Conservation (phyloP, 1,140 invertebrate genomes). For the Rhizoglyphus robini region DNA sequence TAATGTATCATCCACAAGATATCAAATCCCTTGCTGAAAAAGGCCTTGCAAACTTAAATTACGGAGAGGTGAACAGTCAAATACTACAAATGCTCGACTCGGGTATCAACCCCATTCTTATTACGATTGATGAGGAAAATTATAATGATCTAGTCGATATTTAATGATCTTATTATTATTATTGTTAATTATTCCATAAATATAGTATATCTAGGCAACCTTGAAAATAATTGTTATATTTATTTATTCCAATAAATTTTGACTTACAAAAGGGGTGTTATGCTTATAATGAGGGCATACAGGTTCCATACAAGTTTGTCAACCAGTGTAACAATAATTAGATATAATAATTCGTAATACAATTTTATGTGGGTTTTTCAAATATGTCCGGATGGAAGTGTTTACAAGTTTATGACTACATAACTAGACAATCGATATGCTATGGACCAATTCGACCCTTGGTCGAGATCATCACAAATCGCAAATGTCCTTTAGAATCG, state of each 20-base stretch:
- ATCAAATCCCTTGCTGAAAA: background rate
- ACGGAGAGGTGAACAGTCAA: background rate
- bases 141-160: constrained; percentile 1
- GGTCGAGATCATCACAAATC: too few species aligned
- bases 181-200: too few species aligned
- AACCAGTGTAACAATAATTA: background rate
- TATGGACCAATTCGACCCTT: too few species aligned
- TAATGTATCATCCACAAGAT: background rate
- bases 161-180: too few species aligned
- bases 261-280: background rate
- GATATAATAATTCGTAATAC: background rate
- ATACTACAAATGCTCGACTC: background rate
- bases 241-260: background rate
- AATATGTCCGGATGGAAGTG: too few species aligned
- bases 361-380: too few species aligned
- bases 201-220: too few species aligned
- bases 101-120: background rate
- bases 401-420: too few species aligned
- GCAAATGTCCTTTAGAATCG: too few species aligned
- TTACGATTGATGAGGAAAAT: background rate
- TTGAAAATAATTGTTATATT: background rate
- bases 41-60: background rate
- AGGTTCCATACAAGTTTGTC: background rate
- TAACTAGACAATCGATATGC: too few species aligned
- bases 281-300: background rate